Evolutionary conservation across 1,140 invertebrate genomes (phyloP).

Genomic region (Prorops nasuta): DNA sequence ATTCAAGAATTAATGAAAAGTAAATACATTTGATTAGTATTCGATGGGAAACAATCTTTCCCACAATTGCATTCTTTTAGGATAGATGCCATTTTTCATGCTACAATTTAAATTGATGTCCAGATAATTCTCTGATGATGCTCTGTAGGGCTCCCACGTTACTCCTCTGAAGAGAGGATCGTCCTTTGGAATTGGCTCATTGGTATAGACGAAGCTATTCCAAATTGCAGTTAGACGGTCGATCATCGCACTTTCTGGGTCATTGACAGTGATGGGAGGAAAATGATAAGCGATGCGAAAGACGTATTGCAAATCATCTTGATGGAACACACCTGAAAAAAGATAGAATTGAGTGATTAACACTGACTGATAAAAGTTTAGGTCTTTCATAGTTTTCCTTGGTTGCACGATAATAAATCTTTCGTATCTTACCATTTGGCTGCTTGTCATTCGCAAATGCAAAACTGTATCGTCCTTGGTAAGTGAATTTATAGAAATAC

Average conservation of each 20-base stretch:
- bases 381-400: not conserved
- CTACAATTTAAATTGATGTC: constrained; percentile 54
- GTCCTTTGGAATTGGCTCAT: constrained; percentile 36
- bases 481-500: constrained; percentile 61
- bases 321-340: constrained; percentile 59
- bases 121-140: constrained; percentile 55
- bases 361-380: not conserved
- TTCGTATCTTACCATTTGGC: constrained; percentile 45
- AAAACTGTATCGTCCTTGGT: constrained; percentile 58
- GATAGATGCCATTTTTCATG: constrained; percentile 55
- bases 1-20: no score
- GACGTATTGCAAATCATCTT: constrained; percentile 65
- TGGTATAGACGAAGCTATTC: constrained; percentile 42
- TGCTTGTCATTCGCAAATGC: constrained; percentile 52
- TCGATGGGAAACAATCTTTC: constrained; percentile 58
- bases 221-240: constrained; percentile 44
- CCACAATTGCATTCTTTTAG: constrained; percentile 60
- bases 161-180: constrained; percentile 18
- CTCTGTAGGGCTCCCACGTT: constrained; percentile 57
- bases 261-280: constrained; percentile 25
- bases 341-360: not conserved
- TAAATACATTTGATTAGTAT: no score
- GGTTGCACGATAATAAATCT: not conserved
- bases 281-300: constrained; percentile 51
- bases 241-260: constrained; percentile 38